Base-by-base conservation (phyloP, 2,113 vertebrate genomes). In the Ictalurus punctatus region DNA sequence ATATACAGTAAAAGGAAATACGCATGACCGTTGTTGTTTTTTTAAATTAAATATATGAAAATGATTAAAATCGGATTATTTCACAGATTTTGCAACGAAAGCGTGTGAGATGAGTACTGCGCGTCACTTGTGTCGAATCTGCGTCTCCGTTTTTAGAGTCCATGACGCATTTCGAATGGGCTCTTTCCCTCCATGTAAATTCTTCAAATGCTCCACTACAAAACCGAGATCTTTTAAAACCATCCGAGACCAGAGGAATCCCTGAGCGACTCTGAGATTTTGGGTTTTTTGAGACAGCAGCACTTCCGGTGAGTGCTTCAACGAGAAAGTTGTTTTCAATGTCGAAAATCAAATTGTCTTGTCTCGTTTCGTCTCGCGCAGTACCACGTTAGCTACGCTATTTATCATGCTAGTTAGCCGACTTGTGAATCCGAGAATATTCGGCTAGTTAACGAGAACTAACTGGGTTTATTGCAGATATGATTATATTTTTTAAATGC, bases 391-490 rank as follows among this genome's bases (percentile, higher is more conserved):
- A 83, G 80, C 54, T 59, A 37, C 13, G 78, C 44, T 87, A 65
- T 14, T n/a, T 23, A 76, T 44, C n/a, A 48, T 79, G 73, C 71
- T 63, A 16, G 80, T 61, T 83, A 89, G 63, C 61, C 80, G 83
- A 30, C 7, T 30, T 9, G 27, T 76, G 8, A 76, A 23, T 23
- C 0, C 6, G 14, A 63, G 0, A 7, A 16, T 44, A 7, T 10
- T 52, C 81, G 23, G 30, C 30, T 37, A 25, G 27, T 37, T 30
- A 25, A 34, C 0, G 0, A 3, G 21, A n/a, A 54, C 48, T 9
- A 52, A 1, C 48, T 52, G 48, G 8, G 9, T n/a, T 48, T 79
- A n/a, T 27, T 54, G 14, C 2, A 21, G 27, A 10, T 81, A 56
- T 19, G 2, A 19, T 27, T 13, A n/a, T n/a, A n/a, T 4, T 59